phyloP scores from a whole-genome alignment of 2,797 vertebrate species.

The Sciurus carolinensis region DNA sequence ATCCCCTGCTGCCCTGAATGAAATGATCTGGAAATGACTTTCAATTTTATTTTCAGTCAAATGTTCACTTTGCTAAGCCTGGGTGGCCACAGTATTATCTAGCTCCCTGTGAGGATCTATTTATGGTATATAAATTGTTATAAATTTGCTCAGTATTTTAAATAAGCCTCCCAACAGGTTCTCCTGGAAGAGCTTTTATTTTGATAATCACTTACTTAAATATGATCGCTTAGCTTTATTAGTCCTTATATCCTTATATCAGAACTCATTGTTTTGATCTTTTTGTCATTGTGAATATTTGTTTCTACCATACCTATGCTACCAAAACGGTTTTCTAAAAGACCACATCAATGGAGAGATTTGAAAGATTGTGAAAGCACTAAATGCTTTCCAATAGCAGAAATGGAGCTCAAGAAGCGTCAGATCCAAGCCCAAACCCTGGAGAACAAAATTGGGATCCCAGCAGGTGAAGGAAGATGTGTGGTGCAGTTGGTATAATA shows the following conservation, averaged over 20 bases:
- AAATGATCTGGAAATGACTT: conserved; percentile 59
- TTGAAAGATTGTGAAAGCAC: background rate
- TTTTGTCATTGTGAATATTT: conserved; percentile 13
- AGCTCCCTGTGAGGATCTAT: conserved; percentile 38
- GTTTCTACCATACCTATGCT: background rate
- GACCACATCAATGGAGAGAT: background rate
- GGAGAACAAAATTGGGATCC: no score
- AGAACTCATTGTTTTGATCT: background rate
- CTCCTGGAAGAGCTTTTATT: conserved; percentile 44
- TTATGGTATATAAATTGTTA: conserved; percentile 53
- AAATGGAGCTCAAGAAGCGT: background rate
- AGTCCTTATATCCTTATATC: conserved; percentile 34
- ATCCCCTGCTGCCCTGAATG: background rate
- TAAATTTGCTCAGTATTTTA: conserved; percentile 66
- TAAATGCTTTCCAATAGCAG: background rate
- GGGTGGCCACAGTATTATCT: background rate
- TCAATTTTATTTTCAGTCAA: conserved; percentile 56
- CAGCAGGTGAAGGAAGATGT: no score
- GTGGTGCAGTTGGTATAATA: no score
- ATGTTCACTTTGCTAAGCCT: conserved; percentile 68
- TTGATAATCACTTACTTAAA: conserved; percentile 34
- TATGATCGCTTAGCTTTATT: conserved; percentile 22
- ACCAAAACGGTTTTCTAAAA: background rate
- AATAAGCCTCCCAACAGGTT: conserved; percentile 43
- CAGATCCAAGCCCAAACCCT: no score